Conservation (phyloP, 2,113 vertebrate genomes). For the Podarcis raffonei region DNA sequence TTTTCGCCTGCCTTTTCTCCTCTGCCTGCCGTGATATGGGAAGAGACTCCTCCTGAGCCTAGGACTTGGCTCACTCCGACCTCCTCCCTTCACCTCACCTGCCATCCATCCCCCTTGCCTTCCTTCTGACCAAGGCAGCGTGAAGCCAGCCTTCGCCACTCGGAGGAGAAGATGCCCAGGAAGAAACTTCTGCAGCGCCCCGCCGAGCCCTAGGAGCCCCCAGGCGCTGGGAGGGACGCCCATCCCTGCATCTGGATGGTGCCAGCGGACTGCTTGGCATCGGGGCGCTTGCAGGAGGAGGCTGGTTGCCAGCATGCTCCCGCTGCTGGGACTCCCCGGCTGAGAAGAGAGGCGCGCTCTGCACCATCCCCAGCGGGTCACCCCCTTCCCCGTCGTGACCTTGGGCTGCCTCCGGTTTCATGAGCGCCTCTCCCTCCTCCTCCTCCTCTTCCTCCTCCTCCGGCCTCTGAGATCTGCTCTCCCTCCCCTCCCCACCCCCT, state of each 20-base stretch:
- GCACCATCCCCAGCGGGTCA: not conserved
- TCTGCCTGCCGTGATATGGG: not conserved
- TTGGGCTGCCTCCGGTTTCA: slow-evolving; percentile 73
- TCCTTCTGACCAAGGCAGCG: slow-evolving; percentile 45
- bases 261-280: slow-evolving; percentile 49
- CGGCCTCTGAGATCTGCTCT: slow-evolving; percentile 59
- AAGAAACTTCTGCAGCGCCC: not conserved
- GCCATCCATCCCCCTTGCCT: not conserved
- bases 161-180: not conserved
- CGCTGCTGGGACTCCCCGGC: slow-evolving; percentile 50
- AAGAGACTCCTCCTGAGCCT: not conserved
- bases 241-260: slow-evolving; percentile 29
- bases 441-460: slow-evolving; percentile 39
- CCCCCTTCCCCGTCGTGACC: slow-evolving; percentile 70
- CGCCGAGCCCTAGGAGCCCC: not conserved
- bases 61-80: slow-evolving; percentile 13
- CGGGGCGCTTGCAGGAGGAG: slow-evolving; percentile 45
- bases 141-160: not conserved
- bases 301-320: slow-evolving; percentile 43
- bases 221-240: not conserved
- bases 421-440: slow-evolving; percentile 74
- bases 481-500: slow-evolving; percentile 39
- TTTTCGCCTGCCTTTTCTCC: not conserved
- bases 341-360: slow-evolving; percentile 29
- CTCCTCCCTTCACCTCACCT: not conserved